Evolutionary conservation across 2,797 vertebrate species (phyloP), one percentile per base, ranked within the genome.

Genomic region (Cetoscarus ocellatus): DNA sequence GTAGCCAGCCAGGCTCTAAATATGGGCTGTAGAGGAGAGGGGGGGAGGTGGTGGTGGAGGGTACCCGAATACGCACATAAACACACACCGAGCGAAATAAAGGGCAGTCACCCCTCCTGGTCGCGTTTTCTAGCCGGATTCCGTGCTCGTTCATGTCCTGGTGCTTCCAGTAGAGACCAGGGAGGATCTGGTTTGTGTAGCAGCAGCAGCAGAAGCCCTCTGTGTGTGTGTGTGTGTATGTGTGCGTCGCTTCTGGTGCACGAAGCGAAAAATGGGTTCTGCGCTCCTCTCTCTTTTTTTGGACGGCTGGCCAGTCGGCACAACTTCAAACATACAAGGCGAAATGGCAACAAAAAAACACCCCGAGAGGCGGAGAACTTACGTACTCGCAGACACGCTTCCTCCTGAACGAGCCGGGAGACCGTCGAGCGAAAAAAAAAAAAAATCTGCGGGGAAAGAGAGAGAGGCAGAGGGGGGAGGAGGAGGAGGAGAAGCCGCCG

Each of bases 1-100:
- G 88, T 91, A 82, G 87, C 83, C 83, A 88, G 79, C 70, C 86
- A 79, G 83, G 81, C 87, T 91, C 77, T 83, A 86, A 90, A 91
- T 85, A 89, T 77, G 86, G 85, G 86, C 70, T 86, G 68, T 70
- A 42, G 75, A 63, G 71, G 58, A 59, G 62, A 39, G 61, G 43
- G 44, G 13, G 52, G 13, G 52, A 35, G 45, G 47, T 36, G 27
- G 27, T 27, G 27, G 27, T 27, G 62, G 63, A 11, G 59, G 65
- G 45, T 43, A 75, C 73, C 67, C 62, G 56, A 69, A 78, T 38
- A 71, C 70, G 73, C 73, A 67, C 38, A 71, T 15, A 57, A 15
- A 73, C 11, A 76, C 77, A 80, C 66, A 73, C 61, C 56, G 44
- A 68, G 67, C 73, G 44, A 81, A 83, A 91, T 85, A 90, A 86